Evolutionary conservation across 2,888 invertebrate genomes (phyloP).

Genomic region (Drosophila meridiana): DNA sequence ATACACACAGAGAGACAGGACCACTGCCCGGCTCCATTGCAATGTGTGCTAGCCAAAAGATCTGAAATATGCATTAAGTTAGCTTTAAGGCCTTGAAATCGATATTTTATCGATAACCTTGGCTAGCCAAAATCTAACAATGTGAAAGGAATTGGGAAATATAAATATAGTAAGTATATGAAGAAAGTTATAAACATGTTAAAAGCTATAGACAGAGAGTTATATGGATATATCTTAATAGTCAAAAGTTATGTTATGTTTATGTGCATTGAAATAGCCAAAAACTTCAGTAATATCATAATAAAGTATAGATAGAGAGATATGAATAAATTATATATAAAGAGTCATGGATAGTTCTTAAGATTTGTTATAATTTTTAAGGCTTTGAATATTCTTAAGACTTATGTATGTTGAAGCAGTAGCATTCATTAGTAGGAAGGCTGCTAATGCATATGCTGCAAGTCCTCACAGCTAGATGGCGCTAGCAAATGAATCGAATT

Average conservation of each 20-base stretch:
- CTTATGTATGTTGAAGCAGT: not conserved
- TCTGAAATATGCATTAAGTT: not conserved
- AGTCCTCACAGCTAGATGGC: not conserved
- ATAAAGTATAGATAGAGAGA: not conserved
- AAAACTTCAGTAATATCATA: not conserved
- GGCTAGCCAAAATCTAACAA: not conserved
- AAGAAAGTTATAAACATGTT: not conserved
- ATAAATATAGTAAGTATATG: not conserved
- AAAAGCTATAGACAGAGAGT: too few relatives aligned
- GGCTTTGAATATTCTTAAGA: too few relatives aligned
- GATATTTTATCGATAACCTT: not conserved
- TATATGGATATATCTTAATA: too few relatives aligned
- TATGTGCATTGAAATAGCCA: not conserved
- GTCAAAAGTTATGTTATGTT: too few relatives aligned
- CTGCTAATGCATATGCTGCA: not conserved
- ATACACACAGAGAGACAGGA: not conserved
- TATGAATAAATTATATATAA: not conserved
- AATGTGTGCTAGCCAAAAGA: not conserved
- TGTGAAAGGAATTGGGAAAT: not conserved
- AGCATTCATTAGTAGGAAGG: not conserved
- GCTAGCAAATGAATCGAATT: slow-evolving; percentile 23
- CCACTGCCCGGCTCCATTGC: not conserved
- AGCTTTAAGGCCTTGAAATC: not conserved
- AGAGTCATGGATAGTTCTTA: too few relatives aligned
- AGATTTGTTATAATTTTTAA: too few relatives aligned